These are phyloP conservation scores for Cliona cf. orientalis DNA, from an alignment of 37 sponge, comb jelly and placozoan genomes.

Conservation along the genomic window DNA sequence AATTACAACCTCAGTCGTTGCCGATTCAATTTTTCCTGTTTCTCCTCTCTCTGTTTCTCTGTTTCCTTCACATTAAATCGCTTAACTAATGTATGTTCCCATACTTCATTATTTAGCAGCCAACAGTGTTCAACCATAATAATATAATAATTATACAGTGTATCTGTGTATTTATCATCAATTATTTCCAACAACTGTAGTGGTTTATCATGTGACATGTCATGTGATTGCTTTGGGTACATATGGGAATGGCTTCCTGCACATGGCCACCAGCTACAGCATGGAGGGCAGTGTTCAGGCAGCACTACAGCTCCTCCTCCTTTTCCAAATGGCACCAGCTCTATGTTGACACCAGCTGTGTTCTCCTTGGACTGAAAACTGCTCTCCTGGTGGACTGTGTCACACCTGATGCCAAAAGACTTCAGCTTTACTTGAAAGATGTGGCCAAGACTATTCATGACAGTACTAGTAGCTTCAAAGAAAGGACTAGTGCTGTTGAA, in stretches of 20 bases:
- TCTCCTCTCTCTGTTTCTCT: too few species aligned
- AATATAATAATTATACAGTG: not conserved
- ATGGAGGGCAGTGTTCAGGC: not conserved
- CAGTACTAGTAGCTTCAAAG: not conserved
- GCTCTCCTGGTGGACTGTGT: slow-evolving; percentile 26
- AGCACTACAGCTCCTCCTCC: slow-evolving; percentile 3
- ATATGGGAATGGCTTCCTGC: not conserved
- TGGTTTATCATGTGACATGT: not conserved
- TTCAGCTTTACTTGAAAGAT: slow-evolving; percentile 11
- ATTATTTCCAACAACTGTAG: not conserved
- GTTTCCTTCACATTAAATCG: too few species aligned
- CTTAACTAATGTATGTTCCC: too few species aligned
- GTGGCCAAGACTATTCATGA: too few species aligned
- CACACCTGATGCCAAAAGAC: slow-evolving; percentile 10
- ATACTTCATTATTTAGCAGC: too few species aligned
- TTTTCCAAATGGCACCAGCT: slow-evolving; percentile 17
- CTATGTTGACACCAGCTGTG: not conserved
- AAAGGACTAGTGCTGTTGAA: too few species aligned
- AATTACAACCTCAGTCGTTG: too few species aligned
- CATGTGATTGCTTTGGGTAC: not conserved
- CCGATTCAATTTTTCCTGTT: too few species aligned
- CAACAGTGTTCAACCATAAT: too few species aligned
- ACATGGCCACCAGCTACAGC: too few species aligned
- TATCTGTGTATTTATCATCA: not conserved
- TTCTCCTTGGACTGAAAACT: slow-evolving; percentile 20